Evolutionary conservation across 2,113 vertebrate genomes (phyloP), one percentile per base, ranked within the genome.

Genomic region (Lathamus discolor): DNA sequence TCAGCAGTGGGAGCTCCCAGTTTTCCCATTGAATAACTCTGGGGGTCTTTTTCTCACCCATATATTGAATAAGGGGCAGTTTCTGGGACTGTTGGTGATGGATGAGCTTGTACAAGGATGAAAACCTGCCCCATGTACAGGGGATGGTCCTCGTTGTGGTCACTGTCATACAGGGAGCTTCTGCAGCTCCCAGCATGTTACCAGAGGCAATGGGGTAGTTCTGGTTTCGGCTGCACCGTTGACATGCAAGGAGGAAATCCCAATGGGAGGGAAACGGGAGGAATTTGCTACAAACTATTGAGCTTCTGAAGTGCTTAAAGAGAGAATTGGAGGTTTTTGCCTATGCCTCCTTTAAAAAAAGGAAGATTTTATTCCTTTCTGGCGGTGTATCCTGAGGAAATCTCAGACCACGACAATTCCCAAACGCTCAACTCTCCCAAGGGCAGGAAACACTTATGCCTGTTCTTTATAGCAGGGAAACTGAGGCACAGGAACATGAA

Each of bases 401-500:
- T 70, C 15, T 33, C 10, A 66, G 18, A 63, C 14, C 16, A 41
- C 13, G n/a, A 33, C 28, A 25, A 25, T 44, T 52, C 46, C 39
- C 27, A 63, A 74, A 48, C 41, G 48, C 27, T 81, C 83, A n/a
- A 35, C 74, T 35, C 11, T 57, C 44, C 44, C n/a, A 25, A 51
- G 41, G 52, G 62, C 29, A 49, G 80, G 66, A 82, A 90, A 78
- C 51, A 33, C 12, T 70, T 54, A 41, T 5, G 13, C 3, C 41
- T 76, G 31, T 41, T 83, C 31, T 88, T 86, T 35, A 17, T 4
- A 27, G 24, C 28, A 35, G 68, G 76, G 67, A 91, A 96, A 84
- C 66, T 17, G 93, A 96, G 86, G 88, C 83, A 88, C 19, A 3
- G 46, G 64, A 88, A 6, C 18, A 28, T 43, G 82, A 67, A 88